Percentiles rank a stretch among this genome's conserved stretches.
Conservation (phyloP, 2,888 invertebrate genomes). For the Labia minor region DNA sequence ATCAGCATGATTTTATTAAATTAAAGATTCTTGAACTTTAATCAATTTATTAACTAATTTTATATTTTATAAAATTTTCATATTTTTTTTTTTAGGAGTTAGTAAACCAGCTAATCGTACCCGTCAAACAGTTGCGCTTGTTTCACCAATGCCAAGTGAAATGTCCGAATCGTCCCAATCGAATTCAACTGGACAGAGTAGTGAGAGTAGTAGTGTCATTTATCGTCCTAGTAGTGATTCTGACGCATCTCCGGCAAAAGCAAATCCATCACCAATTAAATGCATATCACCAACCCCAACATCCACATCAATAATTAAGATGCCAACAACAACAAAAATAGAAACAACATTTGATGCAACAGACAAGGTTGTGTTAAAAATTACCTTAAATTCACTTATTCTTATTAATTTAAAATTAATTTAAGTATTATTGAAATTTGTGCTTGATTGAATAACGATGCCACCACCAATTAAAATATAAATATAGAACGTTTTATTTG, state of each 20-base stretch:
- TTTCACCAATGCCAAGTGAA: conserved; percentile 63
- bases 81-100: too few relatives aligned
- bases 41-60: too few relatives aligned
- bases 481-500: too few relatives aligned
- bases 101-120: not conserved
- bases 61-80: too few relatives aligned
- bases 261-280: not conserved
- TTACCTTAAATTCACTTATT: too few relatives aligned
- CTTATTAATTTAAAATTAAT: too few relatives aligned
- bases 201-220: conserved; percentile 61
- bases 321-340: conserved; percentile 19
- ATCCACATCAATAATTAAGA: conserved; percentile 5
- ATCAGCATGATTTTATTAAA: too few relatives aligned
- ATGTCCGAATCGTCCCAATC: conserved; percentile 51
- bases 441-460: too few relatives aligned
- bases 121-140: conserved; percentile 40
- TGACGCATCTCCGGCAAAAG: conserved; percentile 38
- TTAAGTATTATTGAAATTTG: too few relatives aligned
- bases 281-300: not conserved
- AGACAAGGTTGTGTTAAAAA: conserved; percentile 26
- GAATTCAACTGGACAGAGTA: conserved; percentile 54
- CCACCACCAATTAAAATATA: too few relatives aligned
- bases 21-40: too few relatives aligned
- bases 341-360: conserved; percentile 25
- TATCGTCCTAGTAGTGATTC: conserved; percentile 58